Evolutionary conservation across 2,113 vertebrate species (phyloP), one percentile per base, ranked within the genome.

Genomic region (Anolis sagrei): DNA sequence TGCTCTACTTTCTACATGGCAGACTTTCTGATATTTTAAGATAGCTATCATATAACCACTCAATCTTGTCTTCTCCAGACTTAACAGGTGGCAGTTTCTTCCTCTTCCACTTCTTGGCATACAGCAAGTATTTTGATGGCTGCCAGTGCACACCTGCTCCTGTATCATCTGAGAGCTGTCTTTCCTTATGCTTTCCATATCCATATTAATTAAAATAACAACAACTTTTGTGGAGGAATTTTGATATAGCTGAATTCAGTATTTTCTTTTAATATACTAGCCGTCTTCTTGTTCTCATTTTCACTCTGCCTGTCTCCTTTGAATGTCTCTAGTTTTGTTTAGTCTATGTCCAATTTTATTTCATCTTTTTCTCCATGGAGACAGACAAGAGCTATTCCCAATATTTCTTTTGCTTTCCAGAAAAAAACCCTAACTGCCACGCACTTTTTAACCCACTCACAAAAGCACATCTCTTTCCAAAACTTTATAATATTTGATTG

Each of bases 401-500:
- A n/a, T 27, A 36, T 62, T 25, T 64, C 4, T 64, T 29, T 68
- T 64, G 39, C 4, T 21, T 1, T 58, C 34, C 39, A 44, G 39
- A 66, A n/a, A 84, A 68, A 83, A 21, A 2, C 54, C 18, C 13
- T 54, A 83, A 21, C 3, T n/a, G 75, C 54, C 54, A 58, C 54
- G 3, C 70, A 27, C 1, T 49, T 64, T 86, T 86, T 21, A 49
- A 29, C 80, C 3, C 19, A 51, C 86, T 87, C 18, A 11, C 54
- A 78, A 75, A 89, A 90, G 51, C 10, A 73, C 21, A 21, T 0
- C 0, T 29, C 89, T 90, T 70, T 32, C 16, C 34, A 11, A 62
- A 39, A 34, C 34, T 81, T 81, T 85, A 27, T 69, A 79, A 54
- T 66, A 72, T 74, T 32, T 86, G 69, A 21, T 54, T 36, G 27